These are phyloP conservation scores for Orius laevigatus DNA, from an alignment of 1,140 invertebrate genomes.

Conservation along the genomic window DNA sequence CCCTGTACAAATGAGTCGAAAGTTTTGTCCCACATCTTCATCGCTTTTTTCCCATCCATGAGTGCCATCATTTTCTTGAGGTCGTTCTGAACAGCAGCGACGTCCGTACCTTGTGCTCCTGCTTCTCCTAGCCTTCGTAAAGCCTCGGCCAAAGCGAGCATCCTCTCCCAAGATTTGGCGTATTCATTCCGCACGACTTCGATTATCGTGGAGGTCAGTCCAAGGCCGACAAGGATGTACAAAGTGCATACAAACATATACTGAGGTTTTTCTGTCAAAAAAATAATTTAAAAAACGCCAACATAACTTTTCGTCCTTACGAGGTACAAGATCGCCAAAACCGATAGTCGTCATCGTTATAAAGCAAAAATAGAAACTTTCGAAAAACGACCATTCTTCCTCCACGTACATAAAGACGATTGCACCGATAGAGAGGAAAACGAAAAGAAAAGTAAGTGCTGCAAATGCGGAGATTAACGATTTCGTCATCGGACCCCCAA, in stretches of 20 bases:
- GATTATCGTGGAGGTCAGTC: slow-evolving; percentile 86
- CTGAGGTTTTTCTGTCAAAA: slow-evolving; percentile 52
- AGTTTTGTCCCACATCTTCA: slow-evolving; percentile 15
- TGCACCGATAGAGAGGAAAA: slow-evolving; percentile 58
- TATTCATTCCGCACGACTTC: slow-evolving; percentile 73
- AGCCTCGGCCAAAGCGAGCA: slow-evolving; percentile 63
- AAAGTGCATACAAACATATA: slow-evolving; percentile 81
- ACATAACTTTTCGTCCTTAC: slow-evolving; percentile 32
- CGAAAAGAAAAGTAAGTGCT: slow-evolving; percentile 51
- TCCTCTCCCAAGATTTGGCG: slow-evolving; percentile 63
- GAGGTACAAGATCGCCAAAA: slow-evolving; percentile 80
- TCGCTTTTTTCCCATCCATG: slow-evolving; percentile 21
- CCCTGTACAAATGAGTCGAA: slow-evolving; percentile 10
- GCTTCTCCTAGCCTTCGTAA: slow-evolving; percentile 55
- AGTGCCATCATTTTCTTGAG: slow-evolving; percentile 42
- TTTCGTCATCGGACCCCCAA: no score
- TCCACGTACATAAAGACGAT: slow-evolving; percentile 56
- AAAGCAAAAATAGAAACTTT: slow-evolving; percentile 88
- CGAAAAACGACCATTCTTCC: slow-evolving; percentile 78
- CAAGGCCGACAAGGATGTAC: slow-evolving; percentile 85
- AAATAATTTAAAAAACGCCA: not conserved
- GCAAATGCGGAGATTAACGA: slow-evolving; percentile 37
- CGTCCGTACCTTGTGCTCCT: slow-evolving; percentile 39
- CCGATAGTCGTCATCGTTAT: slow-evolving; percentile 91
- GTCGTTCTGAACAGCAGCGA: slow-evolving; percentile 47